Evolutionary conservation across 2,797 vertebrate genomes (phyloP), one percentile per base, ranked within the genome.

Genomic region (Sebastes vulpes): DNA sequence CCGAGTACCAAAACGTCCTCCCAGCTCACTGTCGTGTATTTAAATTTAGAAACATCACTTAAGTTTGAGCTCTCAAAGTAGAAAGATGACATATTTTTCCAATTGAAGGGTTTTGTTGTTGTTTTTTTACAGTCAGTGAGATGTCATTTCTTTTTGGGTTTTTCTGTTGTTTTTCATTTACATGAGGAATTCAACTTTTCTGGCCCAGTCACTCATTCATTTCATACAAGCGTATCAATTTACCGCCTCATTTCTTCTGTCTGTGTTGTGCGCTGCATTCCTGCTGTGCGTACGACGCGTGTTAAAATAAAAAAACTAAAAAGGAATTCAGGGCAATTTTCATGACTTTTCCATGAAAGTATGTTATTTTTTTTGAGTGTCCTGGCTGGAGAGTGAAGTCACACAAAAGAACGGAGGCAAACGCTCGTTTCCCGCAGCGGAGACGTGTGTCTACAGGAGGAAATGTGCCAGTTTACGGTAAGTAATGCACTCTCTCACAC

Each of bases 81-180:
- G 63, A 80, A 74, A 73, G 38, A 82, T 76, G 73, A 86, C 81
- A 85, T 81, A 64, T 82, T 82, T 68, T 67, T 67, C 65, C 31
- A 79, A 78, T 67, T 68, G 54, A 58, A 79, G 58, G 58, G 32
- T 85, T 72, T 73, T 35, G 5, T 60, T 61, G 11, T 32, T 20
- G 23, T 57, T 42, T 61, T 75, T 81, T 73, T 69, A 69, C 31
- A 70, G 65, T 68, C 60, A 65, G 25, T 28, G 35, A 56, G 72
- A 77, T 75, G 38, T 31, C 69, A 82, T 65, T 77, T 77, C 29
- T 75, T 77, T 32, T 71, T 26, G 65, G 82, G 81, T 72, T 87
- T 84, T 87, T 79, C 72, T 65, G 73, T 63, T 61, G 77, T 80
- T 87, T 91, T 83, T 89, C 84, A 90, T 88, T 90, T 79, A 52